Evolutionary conservation across 1,140 invertebrate species (phyloP).

Genomic region (Anagrus nilaparvatae): DNA sequence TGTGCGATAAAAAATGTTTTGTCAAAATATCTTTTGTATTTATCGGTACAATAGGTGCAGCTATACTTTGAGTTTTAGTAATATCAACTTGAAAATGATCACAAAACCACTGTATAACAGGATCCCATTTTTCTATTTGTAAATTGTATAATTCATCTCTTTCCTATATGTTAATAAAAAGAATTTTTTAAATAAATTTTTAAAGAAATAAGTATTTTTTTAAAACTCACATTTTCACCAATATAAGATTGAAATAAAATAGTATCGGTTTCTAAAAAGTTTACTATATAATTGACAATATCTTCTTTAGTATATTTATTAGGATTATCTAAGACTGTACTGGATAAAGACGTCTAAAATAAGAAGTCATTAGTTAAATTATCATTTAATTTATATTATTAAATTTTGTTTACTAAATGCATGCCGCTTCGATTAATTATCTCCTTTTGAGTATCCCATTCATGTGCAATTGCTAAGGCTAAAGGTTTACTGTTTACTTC

Average conservation of each 20-base stretch:
- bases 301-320: slow-evolving; percentile 64
- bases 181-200: slow-evolving; percentile 11
- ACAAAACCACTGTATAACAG: slow-evolving; percentile 81
- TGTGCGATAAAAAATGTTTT: slow-evolving; percentile 67
- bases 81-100: slow-evolving; percentile 65
- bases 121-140: slow-evolving; percentile 78
- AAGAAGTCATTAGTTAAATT: slow-evolving; percentile 18
- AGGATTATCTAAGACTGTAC: slow-evolving; percentile 86
- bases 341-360: slow-evolving; percentile 73
- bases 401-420: slow-evolving; percentile 64
- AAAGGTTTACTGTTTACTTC: slow-evolving; percentile 75
- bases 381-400: slow-evolving; percentile 7
- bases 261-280: slow-evolving; percentile 83
- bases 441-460: slow-evolving; percentile 83
- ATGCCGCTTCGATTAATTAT: slow-evolving; percentile 68
- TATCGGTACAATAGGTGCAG: slow-evolving; percentile 50
- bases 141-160: slow-evolving; percentile 61
- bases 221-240: slow-evolving; percentile 31
- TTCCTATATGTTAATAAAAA: slow-evolving; percentile 46
- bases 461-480: slow-evolving; percentile 79
- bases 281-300: slow-evolving; percentile 67
- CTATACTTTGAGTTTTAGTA: slow-evolving; percentile 58
- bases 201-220: slow-evolving; percentile 6
- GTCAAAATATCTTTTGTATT: slow-evolving; percentile 58
- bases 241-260: slow-evolving; percentile 66